Evolutionary conservation across 2,797 vertebrate species (phyloP).

Genomic region (Catamblyrhynchus diadema): DNA sequence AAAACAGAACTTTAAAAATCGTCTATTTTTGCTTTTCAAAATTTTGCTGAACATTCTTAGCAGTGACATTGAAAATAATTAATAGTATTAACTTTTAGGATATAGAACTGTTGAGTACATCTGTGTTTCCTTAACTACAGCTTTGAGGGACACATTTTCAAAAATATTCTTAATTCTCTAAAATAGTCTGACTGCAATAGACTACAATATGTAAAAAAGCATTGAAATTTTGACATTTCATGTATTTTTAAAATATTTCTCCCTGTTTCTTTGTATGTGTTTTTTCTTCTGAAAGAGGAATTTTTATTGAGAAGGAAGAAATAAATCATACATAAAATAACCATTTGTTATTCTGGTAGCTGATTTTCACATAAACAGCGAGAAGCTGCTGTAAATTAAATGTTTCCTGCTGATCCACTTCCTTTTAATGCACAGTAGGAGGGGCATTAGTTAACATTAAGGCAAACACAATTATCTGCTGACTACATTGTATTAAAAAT

Average conservation of each 20-base stretch:
- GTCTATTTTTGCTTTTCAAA: background rate
- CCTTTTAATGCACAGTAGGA: constrained; percentile 56
- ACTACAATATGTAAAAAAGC: background rate
- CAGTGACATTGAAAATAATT: background rate
- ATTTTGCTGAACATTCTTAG: background rate
- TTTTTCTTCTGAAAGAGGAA: background rate
- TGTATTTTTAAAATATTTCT: background rate
- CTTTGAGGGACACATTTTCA: background rate
- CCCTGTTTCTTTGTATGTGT: background rate
- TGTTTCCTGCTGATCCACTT: constrained; percentile 55
- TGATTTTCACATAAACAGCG: constrained; percentile 46
- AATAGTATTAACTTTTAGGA: background rate
- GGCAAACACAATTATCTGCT: constrained; percentile 55
- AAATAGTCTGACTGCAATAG: background rate
- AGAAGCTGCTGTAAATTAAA: constrained; percentile 61
- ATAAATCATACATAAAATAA: constrained; percentile 39
- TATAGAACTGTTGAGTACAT: background rate
- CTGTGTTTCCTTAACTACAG: background rate
- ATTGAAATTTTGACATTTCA: background rate
- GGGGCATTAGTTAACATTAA: constrained; percentile 64
- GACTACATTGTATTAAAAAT: constrained; percentile 50
- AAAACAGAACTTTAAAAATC: background rate
- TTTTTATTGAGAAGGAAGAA: constrained; percentile 7
- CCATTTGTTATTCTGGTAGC: background rate
- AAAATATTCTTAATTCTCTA: background rate